These are phyloP conservation scores for Merodon equestris DNA, from an alignment of 2,888 invertebrate genomes.

Conservation along the genomic window DNA sequence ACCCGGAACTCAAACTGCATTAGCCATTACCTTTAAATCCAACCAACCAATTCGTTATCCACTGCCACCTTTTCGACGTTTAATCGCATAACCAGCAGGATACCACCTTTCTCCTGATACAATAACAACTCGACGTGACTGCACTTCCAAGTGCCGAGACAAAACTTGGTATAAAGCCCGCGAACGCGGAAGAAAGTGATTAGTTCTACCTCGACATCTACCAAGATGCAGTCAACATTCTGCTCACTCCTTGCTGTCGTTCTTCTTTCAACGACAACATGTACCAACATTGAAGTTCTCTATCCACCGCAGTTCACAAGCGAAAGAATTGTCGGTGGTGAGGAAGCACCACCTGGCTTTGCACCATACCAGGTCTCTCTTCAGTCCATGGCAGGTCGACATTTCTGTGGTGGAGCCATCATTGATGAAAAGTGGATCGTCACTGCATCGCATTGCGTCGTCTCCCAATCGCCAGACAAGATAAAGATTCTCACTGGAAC, in stretches of 20 bases:
- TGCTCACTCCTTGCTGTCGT: not conserved
- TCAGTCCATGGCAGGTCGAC: constrained; percentile 72
- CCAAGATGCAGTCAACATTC: constrained; percentile 30
- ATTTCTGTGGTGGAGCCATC: constrained; percentile 78
- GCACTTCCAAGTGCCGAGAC: constrained; percentile 11
- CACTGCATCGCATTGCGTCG: constrained; percentile 77
- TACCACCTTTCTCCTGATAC: constrained; percentile 30
- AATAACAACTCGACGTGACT: constrained; percentile 37
- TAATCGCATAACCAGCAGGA: constrained; percentile 47
- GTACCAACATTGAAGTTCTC: constrained; percentile 25
- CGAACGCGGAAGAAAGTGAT: constrained; percentile 4
- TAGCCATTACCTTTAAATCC: constrained; percentile 13
- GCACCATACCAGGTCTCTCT: constrained; percentile 78
- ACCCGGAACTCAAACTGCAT: too few relatives aligned
- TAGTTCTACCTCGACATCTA: constrained; percentile 30
- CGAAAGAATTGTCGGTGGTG: constrained; percentile 76
- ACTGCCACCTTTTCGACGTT: constrained; percentile 1
- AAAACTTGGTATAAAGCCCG: constrained; percentile 41
- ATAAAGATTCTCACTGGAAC: constrained; percentile 75
- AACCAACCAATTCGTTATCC: constrained; percentile 5
- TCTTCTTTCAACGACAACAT: not conserved
- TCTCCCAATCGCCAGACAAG: constrained; percentile 72
- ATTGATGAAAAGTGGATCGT: constrained; percentile 76
- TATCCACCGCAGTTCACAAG: constrained; percentile 64
- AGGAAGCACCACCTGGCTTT: constrained; percentile 73